phyloP scores from a whole-genome alignment of 2,797 vertebrate genomes.

The Anabas testudineus region DNA sequence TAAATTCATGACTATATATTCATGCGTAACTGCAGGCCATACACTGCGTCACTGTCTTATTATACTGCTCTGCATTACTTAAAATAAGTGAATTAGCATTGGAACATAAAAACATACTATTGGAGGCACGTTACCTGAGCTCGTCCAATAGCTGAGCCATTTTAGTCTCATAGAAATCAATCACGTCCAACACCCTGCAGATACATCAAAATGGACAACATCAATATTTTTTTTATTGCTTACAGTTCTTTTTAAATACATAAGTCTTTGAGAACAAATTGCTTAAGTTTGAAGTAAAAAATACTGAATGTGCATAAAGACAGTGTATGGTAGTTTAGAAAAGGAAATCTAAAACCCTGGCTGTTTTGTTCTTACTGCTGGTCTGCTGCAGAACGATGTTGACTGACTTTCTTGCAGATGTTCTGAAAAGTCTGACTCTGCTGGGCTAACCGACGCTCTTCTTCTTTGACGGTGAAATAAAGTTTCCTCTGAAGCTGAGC shows the following conservation, averaged over 20 bases:
- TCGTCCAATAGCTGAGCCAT: conserved; percentile 82
- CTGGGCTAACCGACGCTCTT: conserved; percentile 77
- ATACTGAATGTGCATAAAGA: too few relatives aligned
- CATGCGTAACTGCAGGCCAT: too few relatives aligned
- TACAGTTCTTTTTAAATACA: too few relatives aligned
- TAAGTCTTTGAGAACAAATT: too few relatives aligned
- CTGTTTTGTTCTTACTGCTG: conserved; percentile 78
- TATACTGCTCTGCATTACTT: too few relatives aligned
- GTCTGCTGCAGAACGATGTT: conserved; percentile 75
- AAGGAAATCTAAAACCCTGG: neutral
- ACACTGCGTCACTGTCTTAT: too few relatives aligned
- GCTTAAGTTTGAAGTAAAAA: too few relatives aligned
- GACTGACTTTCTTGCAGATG: conserved; percentile 79
- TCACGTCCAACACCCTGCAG: conserved; percentile 87
- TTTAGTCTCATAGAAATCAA: conserved; percentile 89
- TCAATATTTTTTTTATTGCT: neutral
- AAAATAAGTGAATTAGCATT: too few relatives aligned
- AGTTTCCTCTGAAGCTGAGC: conserved; percentile 85
- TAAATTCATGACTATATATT: too few relatives aligned
- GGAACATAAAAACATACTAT: too few relatives aligned
- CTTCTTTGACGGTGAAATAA: conserved; percentile 77
- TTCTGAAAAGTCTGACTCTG: conserved; percentile 84
- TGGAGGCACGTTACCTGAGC: conserved; percentile 76
- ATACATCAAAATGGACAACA: neutral
- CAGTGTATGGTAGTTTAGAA: too few relatives aligned